A percentile compares a stretch with the other conserved stretches of the same genome.
Conservation (phyloP, 2,888 invertebrate genomes). For the Brenthis ino region DNA sequence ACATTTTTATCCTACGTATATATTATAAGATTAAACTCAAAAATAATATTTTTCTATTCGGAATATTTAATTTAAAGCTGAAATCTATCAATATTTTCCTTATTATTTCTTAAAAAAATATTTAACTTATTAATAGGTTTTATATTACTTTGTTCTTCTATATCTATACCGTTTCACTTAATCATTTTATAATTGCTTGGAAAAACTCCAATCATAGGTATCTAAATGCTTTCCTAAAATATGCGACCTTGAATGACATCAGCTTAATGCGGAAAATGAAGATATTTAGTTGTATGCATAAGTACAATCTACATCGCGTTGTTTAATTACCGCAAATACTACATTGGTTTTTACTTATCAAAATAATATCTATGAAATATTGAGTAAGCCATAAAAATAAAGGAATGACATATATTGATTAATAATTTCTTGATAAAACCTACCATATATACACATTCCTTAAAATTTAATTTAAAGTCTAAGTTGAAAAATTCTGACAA, state of each 20-base stretch:
- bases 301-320: background rate
- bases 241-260: constrained; percentile 22
- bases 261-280: constrained; percentile 6
- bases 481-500: too few relatives aligned
- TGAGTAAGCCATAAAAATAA: too few relatives aligned
- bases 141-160: background rate
- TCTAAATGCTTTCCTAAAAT: constrained; percentile 14
- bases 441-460: too few relatives aligned
- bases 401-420: too few relatives aligned
- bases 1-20: too few relatives aligned
- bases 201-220: background rate
- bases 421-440: too few relatives aligned
- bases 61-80: too few relatives aligned
- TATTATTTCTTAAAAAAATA: too few relatives aligned
- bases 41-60: too few relatives aligned
- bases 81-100: too few relatives aligned
- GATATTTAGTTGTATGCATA: constrained; percentile 2
- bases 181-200: background rate
- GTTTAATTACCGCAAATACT: background rate
- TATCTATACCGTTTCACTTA: background rate
- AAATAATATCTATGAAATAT: background rate
- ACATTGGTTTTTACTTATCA: background rate
- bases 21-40: too few relatives aligned
- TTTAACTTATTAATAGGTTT: background rate
- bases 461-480: too few relatives aligned